phyloP scores from a whole-genome alignment of 2,888 invertebrate genomes.

The Epinotia brunnichana region DNA sequence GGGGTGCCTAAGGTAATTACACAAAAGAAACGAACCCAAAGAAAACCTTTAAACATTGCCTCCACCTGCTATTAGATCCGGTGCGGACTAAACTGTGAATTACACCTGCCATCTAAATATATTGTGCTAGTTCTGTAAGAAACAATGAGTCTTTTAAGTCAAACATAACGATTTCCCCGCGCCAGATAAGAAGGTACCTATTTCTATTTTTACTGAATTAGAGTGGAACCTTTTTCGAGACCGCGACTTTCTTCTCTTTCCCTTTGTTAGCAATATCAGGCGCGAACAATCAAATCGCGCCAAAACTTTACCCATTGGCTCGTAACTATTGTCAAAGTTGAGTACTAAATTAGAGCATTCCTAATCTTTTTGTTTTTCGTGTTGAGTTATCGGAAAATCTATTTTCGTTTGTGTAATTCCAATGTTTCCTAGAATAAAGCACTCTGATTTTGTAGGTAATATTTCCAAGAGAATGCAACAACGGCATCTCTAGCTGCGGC shows the following conservation, averaged over 20 bases:
- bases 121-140: constrained; percentile 19
- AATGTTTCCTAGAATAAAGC: constrained; percentile 38
- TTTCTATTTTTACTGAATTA: neutral
- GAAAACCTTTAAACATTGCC: constrained; percentile 67
- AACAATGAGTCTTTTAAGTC: constrained; percentile 18
- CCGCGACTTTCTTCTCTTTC: constrained; percentile 42
- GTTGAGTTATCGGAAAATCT: constrained; percentile 40
- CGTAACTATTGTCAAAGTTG: constrained; percentile 65
- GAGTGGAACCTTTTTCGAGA: constrained; percentile 27
- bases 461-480: constrained; percentile 54
- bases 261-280: constrained; percentile 54
- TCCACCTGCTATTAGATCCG: constrained; percentile 54
- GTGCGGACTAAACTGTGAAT: constrained; percentile 36
- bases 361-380: constrained; percentile 53
- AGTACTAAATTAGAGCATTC: constrained; percentile 63
- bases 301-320: constrained; percentile 68
- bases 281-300: constrained; percentile 64
- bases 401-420: constrained; percentile 15
- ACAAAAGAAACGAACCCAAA: constrained; percentile 74
- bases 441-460: constrained; percentile 54
- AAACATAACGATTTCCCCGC: neutral
- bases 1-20: constrained; percentile 73
- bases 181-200: neutral
- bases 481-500: constrained; percentile 53
- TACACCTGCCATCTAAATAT: constrained; percentile 24